Evolutionary conservation across 1,140 invertebrate genomes (phyloP).

Genomic region (Drosophila athabasca): DNA sequence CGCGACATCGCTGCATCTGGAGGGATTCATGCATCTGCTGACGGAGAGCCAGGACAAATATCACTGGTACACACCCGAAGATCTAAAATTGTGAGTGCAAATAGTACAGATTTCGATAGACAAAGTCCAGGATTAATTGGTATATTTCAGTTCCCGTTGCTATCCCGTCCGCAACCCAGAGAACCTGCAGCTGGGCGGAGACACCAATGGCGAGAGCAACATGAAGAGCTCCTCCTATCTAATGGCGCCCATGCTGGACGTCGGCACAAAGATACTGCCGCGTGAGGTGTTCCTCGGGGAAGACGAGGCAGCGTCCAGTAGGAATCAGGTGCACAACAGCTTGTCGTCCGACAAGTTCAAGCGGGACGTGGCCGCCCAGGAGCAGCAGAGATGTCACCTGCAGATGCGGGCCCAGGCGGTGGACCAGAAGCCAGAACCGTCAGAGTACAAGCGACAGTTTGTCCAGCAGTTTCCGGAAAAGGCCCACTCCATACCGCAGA

Average conservation of each 20-base stretch:
- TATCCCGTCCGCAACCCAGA: slow-evolving; percentile 72
- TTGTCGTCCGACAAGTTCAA: slow-evolving; percentile 58
- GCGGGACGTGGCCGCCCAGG: slow-evolving; percentile 63
- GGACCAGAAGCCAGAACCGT: slow-evolving; percentile 54
- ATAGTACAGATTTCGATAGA: neutral
- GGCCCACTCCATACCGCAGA: slow-evolving; percentile 81
- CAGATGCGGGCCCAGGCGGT: slow-evolving; percentile 59
- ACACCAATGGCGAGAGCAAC: slow-evolving; percentile 6
- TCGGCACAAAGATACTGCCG: slow-evolving; percentile 70
- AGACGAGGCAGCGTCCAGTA: slow-evolving; percentile 19
- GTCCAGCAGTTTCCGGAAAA: slow-evolving; percentile 77
- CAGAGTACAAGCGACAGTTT: slow-evolving; percentile 76
- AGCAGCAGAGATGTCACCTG: slow-evolving; percentile 67
- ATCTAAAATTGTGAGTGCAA: slow-evolving; percentile 65
- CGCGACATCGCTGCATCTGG: slow-evolving; percentile 75
- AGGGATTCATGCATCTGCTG: slow-evolving; percentile 76
- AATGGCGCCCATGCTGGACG: slow-evolving; percentile 70
- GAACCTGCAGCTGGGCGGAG: slow-evolving; percentile 53
- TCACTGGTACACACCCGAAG: slow-evolving; percentile 76
- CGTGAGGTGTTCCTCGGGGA: slow-evolving; percentile 66
- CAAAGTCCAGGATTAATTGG: neutral
- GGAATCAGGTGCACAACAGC: slow-evolving; percentile 16
- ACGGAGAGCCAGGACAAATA: slow-evolving; percentile 81
- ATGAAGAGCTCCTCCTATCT: slow-evolving; percentile 81
- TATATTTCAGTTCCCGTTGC: slow-evolving; percentile 59